phyloP scores from a whole-genome alignment of 30 jellyfish, hydroid and myxozoan species.

The Nemopilema nomurai region DNA sequence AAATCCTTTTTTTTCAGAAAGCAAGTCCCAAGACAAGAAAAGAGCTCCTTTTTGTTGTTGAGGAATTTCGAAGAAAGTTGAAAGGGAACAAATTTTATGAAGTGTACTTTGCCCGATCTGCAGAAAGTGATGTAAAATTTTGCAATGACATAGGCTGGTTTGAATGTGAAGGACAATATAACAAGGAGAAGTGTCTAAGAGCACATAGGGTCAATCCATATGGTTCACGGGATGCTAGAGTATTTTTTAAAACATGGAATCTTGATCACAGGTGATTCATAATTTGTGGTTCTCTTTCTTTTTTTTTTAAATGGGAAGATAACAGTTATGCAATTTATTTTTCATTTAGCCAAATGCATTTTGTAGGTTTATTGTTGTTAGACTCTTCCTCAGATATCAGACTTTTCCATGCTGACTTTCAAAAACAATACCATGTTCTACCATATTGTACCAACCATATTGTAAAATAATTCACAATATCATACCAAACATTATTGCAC shows the following conservation, averaged over 20 bases:
- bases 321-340: no score
- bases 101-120: slow-evolving; percentile 77
- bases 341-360: no score
- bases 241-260: slow-evolving; percentile 95
- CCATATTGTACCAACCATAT: no score
- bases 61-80: slow-evolving; percentile 45
- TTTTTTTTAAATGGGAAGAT: no score
- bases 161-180: slow-evolving; percentile 79
- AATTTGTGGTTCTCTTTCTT: not conserved
- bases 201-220: slow-evolving; percentile 85
- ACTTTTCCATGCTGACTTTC: no score
- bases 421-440: no score
- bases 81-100: slow-evolving; percentile 37
- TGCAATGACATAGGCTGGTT: slow-evolving; percentile 90
- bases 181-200: slow-evolving; percentile 49
- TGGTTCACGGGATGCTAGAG: slow-evolving; percentile 80
- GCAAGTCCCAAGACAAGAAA: slow-evolving; percentile 9
- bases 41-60: not conserved
- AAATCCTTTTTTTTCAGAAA: slow-evolving; percentile 21
- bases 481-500: not conserved
- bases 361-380: no score
- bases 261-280: slow-evolving; percentile 85
- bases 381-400: no score
- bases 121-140: slow-evolving; percentile 28
- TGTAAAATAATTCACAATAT: no score